Percentiles rank a stretch among this genome's conserved stretches.
Conservation (phyloP, 2,113 vertebrate genomes). For the Sminthopsis crassicaudata region DNA sequence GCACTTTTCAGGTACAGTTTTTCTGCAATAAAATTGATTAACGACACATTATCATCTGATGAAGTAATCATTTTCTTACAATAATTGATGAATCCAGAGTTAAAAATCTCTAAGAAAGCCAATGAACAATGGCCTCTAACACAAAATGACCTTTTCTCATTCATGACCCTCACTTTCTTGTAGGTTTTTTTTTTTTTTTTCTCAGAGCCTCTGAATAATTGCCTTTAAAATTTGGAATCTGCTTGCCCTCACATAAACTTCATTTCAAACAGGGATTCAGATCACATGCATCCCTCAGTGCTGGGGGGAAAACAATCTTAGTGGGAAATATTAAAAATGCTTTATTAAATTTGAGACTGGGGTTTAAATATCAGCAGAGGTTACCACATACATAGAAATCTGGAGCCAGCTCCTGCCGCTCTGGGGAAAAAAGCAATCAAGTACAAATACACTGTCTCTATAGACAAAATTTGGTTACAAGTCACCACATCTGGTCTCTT, state of each 20-base stretch:
- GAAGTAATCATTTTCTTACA: slow-evolving; percentile 68
- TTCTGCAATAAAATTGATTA: slow-evolving; percentile 62
- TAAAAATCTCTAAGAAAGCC: slow-evolving; percentile 51
- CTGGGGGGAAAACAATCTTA: not conserved
- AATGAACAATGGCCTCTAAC: slow-evolving; percentile 30
- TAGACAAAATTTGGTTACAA: not conserved
- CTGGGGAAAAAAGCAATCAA: not conserved
- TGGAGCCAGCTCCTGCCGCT: not conserved
- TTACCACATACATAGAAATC: slow-evolving; percentile 6
- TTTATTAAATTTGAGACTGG: not conserved
- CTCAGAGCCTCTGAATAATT: not conserved
- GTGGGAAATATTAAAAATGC: not conserved
- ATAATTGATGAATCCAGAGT: slow-evolving; percentile 53
- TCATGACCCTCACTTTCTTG: slow-evolving; percentile 45
- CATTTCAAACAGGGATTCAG: not conserved
- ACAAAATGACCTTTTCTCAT: slow-evolving; percentile 36
- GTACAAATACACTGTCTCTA: not conserved
- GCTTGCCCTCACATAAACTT: not conserved
- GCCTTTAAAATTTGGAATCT: not conserved
- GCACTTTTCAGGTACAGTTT: slow-evolving; percentile 51
- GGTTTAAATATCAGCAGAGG: not conserved
- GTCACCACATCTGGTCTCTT: not conserved
- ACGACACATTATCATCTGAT: slow-evolving; percentile 60
- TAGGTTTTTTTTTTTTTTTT: not conserved
- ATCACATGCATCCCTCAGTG: not conserved